These are phyloP conservation scores for Thymallus thymallus DNA, from an alignment of 2,113 vertebrate genomes.

Conservation along the genomic window DNA sequence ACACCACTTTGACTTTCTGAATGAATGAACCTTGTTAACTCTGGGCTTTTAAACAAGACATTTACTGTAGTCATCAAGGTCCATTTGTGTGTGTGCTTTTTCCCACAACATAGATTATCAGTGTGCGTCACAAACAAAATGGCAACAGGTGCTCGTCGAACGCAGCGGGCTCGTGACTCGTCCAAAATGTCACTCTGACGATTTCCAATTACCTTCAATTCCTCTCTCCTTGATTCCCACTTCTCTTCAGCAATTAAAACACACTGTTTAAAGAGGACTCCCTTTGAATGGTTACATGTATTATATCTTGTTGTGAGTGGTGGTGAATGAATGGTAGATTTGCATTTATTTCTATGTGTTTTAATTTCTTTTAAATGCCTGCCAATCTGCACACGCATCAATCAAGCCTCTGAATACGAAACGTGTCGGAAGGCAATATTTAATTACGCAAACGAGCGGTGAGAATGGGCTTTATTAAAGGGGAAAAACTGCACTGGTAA, in stretches of 20 bases:
- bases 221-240: constrained; percentile 54
- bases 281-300: constrained; percentile 40
- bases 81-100: constrained; percentile 32
- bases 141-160: constrained; percentile 73
- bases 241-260: constrained; percentile 55
- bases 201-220: constrained; percentile 66
- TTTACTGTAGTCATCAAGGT: constrained; percentile 37
- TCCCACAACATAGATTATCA: constrained; percentile 44
- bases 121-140: constrained; percentile 56
- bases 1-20: constrained; percentile 19
- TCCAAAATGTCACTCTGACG: constrained; percentile 47
- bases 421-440: constrained; percentile 71
- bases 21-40: constrained; percentile 1
- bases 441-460: constrained; percentile 75
- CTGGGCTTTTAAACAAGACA: not conserved
- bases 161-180: constrained; percentile 48
- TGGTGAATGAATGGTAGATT: constrained; percentile 53
- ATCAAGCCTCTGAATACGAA: constrained; percentile 69
- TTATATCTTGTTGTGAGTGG: constrained; percentile 39
- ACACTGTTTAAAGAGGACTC: constrained; percentile 28
- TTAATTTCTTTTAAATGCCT: constrained; percentile 59
- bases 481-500: constrained; percentile 60
- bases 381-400: constrained; percentile 71
- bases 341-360: constrained; percentile 59
- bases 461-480: constrained; percentile 74